Evolutionary conservation across 2,888 invertebrate genomes (phyloP), one percentile per base, ranked within the genome.

Genomic region (Lomographa bimaculata): DNA sequence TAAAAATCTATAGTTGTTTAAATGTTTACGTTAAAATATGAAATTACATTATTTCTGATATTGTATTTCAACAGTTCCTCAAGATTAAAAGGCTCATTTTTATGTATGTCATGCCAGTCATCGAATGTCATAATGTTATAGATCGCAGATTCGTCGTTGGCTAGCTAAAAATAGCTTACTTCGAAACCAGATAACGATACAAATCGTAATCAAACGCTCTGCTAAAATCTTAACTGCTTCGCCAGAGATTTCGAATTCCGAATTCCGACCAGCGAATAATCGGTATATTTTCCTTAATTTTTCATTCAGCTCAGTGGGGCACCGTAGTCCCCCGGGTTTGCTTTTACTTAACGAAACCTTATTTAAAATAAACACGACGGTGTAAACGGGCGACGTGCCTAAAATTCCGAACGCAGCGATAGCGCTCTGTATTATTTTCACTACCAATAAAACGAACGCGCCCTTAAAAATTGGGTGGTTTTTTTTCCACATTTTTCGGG

Each of bases 361-460:
- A 85, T 85, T 86, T 83, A 85, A 85, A 85, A 82, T 80, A 85
- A 86, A 85, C 85, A 85, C 71, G 66, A 64, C 67, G 73, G 79
- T 77, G 82, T 82, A 79, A 84, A 82, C 78, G 80, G 64, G 49
- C 52, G 64, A 83, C 84, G 86, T 87, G 85, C 73, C 71, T 59
- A 58, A 77, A 82, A 81, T 86, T 67, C 71, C 56, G 64, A 79
- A 71, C 64, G 63, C 51, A 55, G 66, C 71, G 65, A 72, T 76
- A 72, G 60, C 61, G 57, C 60, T 46, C 56, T 50, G 67, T 75
- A 74, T 78, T 80, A 79, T 82, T 80, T 78, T 71, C 65, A 57
- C 68, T 66, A 67, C 70, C 64, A 71, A 72, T 77, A 78, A 74
- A 61, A 72, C 50, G 63, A 68, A 69, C 60, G 62, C 59, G 56